Conservation (phyloP, 53 echinoderm and acorn worm species). For the Zoroaster sp. region DNA sequence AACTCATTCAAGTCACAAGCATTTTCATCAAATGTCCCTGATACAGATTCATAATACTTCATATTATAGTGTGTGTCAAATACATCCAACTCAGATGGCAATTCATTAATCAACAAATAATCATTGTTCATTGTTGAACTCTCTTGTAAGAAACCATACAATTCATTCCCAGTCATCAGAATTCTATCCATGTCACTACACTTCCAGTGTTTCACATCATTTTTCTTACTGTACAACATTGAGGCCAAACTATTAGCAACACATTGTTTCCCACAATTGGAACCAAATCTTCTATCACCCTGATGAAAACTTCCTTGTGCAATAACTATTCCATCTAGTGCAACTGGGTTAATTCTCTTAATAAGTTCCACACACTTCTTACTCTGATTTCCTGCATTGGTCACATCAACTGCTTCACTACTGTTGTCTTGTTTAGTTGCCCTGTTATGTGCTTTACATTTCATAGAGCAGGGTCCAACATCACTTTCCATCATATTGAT, state of each 20-base stretch:
- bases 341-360: background rate
- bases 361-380: background rate
- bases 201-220: background rate
- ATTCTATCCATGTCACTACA: too few species aligned
- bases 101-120: background rate
- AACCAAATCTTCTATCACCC: background rate
- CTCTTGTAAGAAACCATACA: background rate
- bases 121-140: background rate
- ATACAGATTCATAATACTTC: too few species aligned
- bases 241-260: background rate
- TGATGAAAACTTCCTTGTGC: background rate
- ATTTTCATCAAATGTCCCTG: too few species aligned
- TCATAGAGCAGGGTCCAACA: background rate
- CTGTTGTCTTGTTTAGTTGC: background rate
- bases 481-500: background rate
- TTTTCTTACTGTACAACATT: background rate
- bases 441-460: background rate
- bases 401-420: too few species aligned
- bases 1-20: background rate
- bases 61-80: background rate
- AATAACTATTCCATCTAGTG: background rate
- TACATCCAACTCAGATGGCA: background rate
- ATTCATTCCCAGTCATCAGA: background rate
- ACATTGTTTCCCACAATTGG: background rate
- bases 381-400: background rate